Conservation (phyloP, 1,140 invertebrate genomes). For the Rhopalosiphum padi region DNA sequence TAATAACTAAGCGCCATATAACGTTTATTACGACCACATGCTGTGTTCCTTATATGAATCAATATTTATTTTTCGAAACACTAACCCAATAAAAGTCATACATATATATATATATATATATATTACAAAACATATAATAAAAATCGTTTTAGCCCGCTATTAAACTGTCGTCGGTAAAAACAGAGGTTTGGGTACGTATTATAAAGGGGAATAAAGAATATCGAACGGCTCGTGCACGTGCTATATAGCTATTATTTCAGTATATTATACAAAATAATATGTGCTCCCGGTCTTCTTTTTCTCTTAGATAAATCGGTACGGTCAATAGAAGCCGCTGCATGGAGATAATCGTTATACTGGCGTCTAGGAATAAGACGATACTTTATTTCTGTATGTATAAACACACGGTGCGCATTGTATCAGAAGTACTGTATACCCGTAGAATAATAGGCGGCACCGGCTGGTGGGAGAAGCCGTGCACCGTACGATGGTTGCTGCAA, state of each 20-base stretch:
- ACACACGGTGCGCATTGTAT: not conserved
- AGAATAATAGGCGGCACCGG: not conserved
- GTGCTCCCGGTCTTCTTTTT: not conserved
- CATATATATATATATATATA: not conserved
- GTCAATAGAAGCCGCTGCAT: not conserved
- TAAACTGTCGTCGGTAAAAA: not conserved
- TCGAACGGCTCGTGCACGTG: slow-evolving; percentile 3
- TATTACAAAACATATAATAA: not conserved
- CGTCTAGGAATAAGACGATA: not conserved
- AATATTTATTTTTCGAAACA: slow-evolving; percentile 4
- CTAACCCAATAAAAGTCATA: not conserved
- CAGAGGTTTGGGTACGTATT: not conserved
- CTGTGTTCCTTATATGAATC: not conserved
- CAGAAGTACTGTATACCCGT: not conserved
- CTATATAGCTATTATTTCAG: not conserved
- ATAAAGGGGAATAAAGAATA: not conserved
- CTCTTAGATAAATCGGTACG: not conserved
- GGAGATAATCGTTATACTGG: slow-evolving; percentile 21
- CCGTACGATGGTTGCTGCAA: not conserved
- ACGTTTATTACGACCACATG: not conserved
- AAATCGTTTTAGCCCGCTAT: not conserved
- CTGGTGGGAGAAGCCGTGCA: not conserved
- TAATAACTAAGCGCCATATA: not conserved
- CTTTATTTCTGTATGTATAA: not conserved
- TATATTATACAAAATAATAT: not conserved